Base-by-base conservation (phyloP, 1,140 invertebrate genomes). In the Aphaenogaster rudis region DNA sequence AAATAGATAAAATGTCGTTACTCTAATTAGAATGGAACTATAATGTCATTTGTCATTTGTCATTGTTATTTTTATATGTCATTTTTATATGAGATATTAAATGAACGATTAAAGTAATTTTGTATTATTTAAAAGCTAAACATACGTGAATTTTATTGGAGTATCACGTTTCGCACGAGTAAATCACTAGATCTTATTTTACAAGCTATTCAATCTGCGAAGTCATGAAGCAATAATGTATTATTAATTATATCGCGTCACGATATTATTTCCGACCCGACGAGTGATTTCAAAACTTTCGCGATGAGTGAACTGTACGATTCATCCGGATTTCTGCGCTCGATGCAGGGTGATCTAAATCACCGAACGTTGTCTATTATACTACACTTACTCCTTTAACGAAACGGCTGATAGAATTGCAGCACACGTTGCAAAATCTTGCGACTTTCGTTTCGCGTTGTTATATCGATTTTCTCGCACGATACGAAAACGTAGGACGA, bases 241-340 rank as follows among this genome's bases (percentile, higher is more conserved):
- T 78, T 45, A 63, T 48, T 78, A 78, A 78, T 78, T 21, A 39
- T 77, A 42, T 76, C 72, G n/a, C 42, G 57, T 78, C 57, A 63
- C 42, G 57, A 63, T 28, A 15, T 78, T 63, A 61, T 78, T 52
- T 63, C 39, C 42, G 21, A 77, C 8, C 54, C 39, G 42, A 63
- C 15, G 57, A 39, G 13, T 17, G 28, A 63, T 78, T 48, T 78
- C 57, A n/a, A 59, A 77, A 77, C 48, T 36, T 63, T 77, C 72
- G 17, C 36, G 54, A 74, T n/a, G 33, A 3, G 6, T 17, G 7
- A 36, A 36, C 21, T 17, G 21, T 61, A 78, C 74, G 15, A 33
- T 78, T 15, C 36, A 48, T 39, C 63, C 17, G 48, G 45, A 67
- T 67, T 54, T 67, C 48, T 80, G 69, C 39, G 48, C 9, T 36